These are phyloP conservation scores for Drosophila sulfurigaster DNA, from an alignment of 1,140 invertebrate species.

Conservation along the genomic window DNA sequence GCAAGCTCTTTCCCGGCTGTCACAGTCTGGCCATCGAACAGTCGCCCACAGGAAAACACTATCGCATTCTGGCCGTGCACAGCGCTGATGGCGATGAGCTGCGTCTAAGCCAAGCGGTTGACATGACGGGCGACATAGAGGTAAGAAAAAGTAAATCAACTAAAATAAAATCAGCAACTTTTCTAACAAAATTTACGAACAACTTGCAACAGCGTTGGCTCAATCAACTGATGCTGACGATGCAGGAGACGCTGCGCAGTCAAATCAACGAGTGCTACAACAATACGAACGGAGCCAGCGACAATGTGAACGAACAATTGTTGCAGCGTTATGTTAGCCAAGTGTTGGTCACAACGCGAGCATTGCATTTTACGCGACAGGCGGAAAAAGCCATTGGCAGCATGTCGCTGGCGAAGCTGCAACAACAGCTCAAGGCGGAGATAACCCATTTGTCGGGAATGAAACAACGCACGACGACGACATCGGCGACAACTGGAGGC, in stretches of 20 bases:
- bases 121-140: conserved; percentile 93
- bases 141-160: conserved; percentile 83
- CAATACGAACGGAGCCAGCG: conserved; percentile 57
- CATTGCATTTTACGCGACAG: conserved; percentile 92
- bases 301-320: conserved; percentile 87
- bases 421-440: conserved; percentile 84
- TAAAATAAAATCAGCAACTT: neutral
- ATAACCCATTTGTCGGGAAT: conserved; percentile 71
- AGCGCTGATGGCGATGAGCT: conserved; percentile 95
- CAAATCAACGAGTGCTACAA: conserved; percentile 90
- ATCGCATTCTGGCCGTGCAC: conserved; percentile 90
- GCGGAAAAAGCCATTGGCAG: conserved; percentile 92
- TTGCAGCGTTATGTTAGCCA: conserved; percentile 93
- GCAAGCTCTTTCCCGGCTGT: conserved; percentile 97
- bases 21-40: conserved; percentile 89
- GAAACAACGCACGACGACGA: conserved; percentile 54
- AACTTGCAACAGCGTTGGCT: conserved; percentile 89
- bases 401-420: conserved; percentile 87
- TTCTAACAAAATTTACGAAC: neutral
- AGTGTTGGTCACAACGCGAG: conserved; percentile 90
- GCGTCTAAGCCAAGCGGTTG: conserved; percentile 90
- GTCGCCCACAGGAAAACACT: conserved; percentile 54
- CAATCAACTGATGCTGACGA: conserved; percentile 91
- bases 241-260: conserved; percentile 91
- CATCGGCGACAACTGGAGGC: conserved; percentile 17